Base-by-base conservation (phyloP, 2,113 vertebrate species). In the Rhinolophus ferrumequinum region DNA sequence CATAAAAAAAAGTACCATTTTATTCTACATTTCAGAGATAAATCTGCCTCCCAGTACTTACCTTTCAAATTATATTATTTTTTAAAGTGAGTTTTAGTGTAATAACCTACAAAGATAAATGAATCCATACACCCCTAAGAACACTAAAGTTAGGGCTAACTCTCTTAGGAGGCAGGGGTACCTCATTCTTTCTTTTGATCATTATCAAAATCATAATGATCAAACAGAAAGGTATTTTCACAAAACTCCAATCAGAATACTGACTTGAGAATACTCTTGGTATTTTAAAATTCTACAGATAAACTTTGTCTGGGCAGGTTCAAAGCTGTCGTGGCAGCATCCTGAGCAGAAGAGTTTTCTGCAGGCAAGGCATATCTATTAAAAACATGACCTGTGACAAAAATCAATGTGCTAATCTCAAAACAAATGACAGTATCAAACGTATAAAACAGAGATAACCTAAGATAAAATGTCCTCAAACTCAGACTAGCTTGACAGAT, bases 341-440 rank as follows among this genome's bases (percentile, higher is more conserved):
- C 96, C 86, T 1, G 52, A 98, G 84, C 35, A 98, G 88, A 73
- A 90, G 44, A 92, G 75, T 97, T 97, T 98, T 98, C 98, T 97
- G 93, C 97, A 98, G 90, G 92, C 97, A 98, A 96, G 95, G 96
- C 76, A 97, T 86, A 98, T 97, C 97, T 98, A 98, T 98, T 97
- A 97, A 98, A 99, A 98, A 97, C 98, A 98, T 97, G 98, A 98
- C 98, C 97, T 98, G 97, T 97, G 97, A 98, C 98, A 98, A 98
- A 99, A 99, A 99, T 98, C 98, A 98, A 98, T 98, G 98, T 94
- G 94, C 95, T 99, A 98, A 99, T 99, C 98, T 98, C 96, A 98
- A 98, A 95, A 88, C 97, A 98, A 99, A 98, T 97, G 98, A 96
- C 93, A 90, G 97, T 98, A 98, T 98, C 98, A 98, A 97, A 98